Conservation (phyloP, 92 coral and sea anemone species). For the Umimayanthus chanpuru region DNA sequence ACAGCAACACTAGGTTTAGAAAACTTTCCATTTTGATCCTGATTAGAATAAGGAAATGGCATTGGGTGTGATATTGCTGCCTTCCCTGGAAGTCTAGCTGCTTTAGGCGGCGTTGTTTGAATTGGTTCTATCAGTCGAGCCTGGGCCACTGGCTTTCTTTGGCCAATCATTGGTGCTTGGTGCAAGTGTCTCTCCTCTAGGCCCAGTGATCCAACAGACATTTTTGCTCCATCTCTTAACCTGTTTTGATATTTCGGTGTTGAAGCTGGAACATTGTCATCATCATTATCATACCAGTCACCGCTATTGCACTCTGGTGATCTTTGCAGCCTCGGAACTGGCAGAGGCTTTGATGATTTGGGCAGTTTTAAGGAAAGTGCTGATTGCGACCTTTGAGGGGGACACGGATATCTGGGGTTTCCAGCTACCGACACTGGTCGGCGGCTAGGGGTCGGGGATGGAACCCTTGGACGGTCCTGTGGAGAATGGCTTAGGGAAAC, state of each 20-base stretch:
- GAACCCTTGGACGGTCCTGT: slow-evolving; percentile 16
- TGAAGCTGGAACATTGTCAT: neutral
- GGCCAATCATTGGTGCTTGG: neutral
- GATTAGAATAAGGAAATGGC: neutral
- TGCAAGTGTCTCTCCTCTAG: slow-evolving; percentile 24
- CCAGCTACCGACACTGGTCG: slow-evolving; percentile 1
- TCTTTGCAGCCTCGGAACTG: neutral
- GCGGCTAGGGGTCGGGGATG: slow-evolving; percentile 16
- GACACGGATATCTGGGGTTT: neutral
- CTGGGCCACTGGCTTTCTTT: neutral
- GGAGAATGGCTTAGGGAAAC: neutral
- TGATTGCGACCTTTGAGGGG: slow-evolving; percentile 20
- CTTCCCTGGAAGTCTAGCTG: neutral
- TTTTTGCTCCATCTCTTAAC: neutral
- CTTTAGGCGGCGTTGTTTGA: slow-evolving; percentile 19
- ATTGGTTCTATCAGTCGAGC: slow-evolving; percentile 38
- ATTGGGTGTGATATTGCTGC: neutral
- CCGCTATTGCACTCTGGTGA: neutral
- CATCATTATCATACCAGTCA: slow-evolving; percentile 42
- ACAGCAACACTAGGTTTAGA: neutral
- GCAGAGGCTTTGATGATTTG: slow-evolving; percentile 1
- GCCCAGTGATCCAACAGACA: slow-evolving; percentile 32
- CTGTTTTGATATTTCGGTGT: neutral
- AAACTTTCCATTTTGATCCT: neutral
- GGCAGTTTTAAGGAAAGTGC: neutral